A percentile compares a stretch with the other conserved stretches of the same genome.
Evolutionary conservation across 2,888 invertebrate genomes (phyloP).

Genomic region (Aspidiotus destructor): DNA sequence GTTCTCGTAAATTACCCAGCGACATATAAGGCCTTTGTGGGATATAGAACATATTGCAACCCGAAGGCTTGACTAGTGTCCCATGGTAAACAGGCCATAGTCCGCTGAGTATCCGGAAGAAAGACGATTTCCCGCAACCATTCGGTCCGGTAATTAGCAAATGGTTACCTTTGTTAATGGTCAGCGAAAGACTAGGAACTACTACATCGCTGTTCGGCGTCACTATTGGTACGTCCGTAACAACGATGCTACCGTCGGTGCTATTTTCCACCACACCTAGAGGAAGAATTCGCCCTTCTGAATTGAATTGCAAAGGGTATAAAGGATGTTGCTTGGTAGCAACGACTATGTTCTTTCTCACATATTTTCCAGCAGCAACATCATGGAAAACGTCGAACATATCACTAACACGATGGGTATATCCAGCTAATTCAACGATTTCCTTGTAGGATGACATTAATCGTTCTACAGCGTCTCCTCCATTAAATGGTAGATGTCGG

Average conservation of each 20-base stretch:
- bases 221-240: constrained; percentile 80
- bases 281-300: constrained; percentile 60
- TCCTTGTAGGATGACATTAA: constrained; percentile 98
- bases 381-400: constrained; percentile 93
- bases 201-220: constrained; percentile 96
- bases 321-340: constrained; percentile 39
- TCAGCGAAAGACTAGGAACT: constrained; percentile 69
- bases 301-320: constrained; percentile 56
- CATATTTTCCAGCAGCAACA: constrained; percentile 71
- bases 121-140: constrained; percentile 82
- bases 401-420: constrained; percentile 85
- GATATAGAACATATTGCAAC: constrained; percentile 73
- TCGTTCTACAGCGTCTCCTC: constrained; percentile 91
- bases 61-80: constrained; percentile 48
- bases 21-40: constrained; percentile 97
- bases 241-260: constrained; percentile 60
- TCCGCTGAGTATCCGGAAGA: constrained; percentile 87
- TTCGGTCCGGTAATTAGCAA: constrained; percentile 92
- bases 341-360: constrained; percentile 52
- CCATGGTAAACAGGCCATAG: constrained; percentile 90
- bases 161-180: constrained; percentile 72
- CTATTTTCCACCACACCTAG: constrained; percentile 60
- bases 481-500: constrained; percentile 80
- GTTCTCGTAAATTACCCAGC: constrained; percentile 82
- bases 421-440: constrained; percentile 90